phyloP scores from a whole-genome alignment of 2,888 invertebrate species.

The Acanthacorydalis orientalis region DNA sequence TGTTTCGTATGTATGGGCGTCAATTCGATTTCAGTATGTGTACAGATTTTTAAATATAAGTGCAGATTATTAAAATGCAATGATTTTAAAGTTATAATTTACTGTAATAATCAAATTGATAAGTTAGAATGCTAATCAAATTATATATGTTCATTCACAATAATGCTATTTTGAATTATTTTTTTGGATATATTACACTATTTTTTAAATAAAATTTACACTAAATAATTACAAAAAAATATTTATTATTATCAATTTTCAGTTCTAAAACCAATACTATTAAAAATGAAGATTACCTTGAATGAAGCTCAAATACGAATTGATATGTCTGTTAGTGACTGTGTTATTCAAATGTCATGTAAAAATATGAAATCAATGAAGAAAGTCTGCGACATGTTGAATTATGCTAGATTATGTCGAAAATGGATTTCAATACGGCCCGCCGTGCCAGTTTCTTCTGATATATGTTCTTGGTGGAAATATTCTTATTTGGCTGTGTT shows the following conservation, averaged over 20 bases:
- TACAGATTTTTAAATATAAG: slow-evolving; percentile 25
- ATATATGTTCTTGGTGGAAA: slow-evolving; percentile 43
- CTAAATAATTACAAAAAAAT: no score
- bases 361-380: slow-evolving; percentile 50
- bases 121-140: no score
- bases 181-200: no score
- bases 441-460: background rate
- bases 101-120: no score
- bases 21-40: slow-evolving; percentile 63
- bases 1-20: slow-evolving; percentile 59
- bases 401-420: slow-evolving; percentile 51
- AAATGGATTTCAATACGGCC: slow-evolving; percentile 23
- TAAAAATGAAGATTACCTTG: slow-evolving; percentile 60
- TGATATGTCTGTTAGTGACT: slow-evolving; percentile 28
- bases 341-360: slow-evolving; percentile 53
- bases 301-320: slow-evolving; percentile 50
- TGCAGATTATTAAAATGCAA: background rate
- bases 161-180: no score
- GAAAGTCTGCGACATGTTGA: slow-evolving; percentile 37
- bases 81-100: background rate
- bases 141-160: no score
- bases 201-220: no score
- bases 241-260: slow-evolving; percentile 15
- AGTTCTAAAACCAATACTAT: slow-evolving; percentile 65
- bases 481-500: slow-evolving; percentile 55